A percentile compares a stretch with the other conserved stretches of the same genome.
These are phyloP conservation scores for Tetramorium alpestre DNA, from an alignment of 1,140 invertebrate species.

Conservation along the genomic window DNA sequence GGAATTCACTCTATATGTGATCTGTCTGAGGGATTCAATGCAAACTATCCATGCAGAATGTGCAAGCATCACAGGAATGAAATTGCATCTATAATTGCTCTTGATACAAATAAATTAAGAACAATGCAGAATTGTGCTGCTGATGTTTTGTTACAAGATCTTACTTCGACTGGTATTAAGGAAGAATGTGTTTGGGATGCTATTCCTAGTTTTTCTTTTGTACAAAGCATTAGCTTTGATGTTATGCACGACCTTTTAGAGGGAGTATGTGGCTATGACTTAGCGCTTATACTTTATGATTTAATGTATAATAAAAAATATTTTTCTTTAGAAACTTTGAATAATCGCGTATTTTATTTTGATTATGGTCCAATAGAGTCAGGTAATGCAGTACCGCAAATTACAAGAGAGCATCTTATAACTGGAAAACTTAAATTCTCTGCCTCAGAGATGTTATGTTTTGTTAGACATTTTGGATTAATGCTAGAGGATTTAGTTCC, in stretches of 20 bases:
- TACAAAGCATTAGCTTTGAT: constrained; percentile 6
- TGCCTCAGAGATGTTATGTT: constrained; percentile 17
- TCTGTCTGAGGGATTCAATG: constrained; percentile 8
- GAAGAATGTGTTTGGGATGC: background rate
- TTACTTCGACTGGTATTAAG: background rate
- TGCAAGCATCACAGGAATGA: constrained; percentile 18
- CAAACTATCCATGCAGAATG: constrained; percentile 32
- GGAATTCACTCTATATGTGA: constrained; percentile 43
- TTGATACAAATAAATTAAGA: constrained; percentile 16
- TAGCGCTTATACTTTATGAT: background rate
- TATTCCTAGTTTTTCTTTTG: constrained; percentile 4
- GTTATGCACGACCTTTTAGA: constrained; percentile 25
- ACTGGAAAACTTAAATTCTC: constrained; percentile 14
- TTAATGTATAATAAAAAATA: constrained; percentile 14
- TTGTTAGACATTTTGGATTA: background rate
- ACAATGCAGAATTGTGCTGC: background rate
- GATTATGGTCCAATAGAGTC: constrained; percentile 1
- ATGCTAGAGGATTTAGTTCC: constrained; percentile 21
- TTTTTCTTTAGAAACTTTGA: constrained; percentile 1
- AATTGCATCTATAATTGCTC: background rate
- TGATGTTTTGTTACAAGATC: constrained; percentile 15
- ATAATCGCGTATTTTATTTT: constrained; percentile 3
- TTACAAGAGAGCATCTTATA: constrained; percentile 9
- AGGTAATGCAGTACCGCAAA: constrained; percentile 12
- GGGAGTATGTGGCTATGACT: constrained; percentile 2